Conservation (phyloP, 92 coral and sea anemone genomes). For the Virgularia gustaviana region DNA sequence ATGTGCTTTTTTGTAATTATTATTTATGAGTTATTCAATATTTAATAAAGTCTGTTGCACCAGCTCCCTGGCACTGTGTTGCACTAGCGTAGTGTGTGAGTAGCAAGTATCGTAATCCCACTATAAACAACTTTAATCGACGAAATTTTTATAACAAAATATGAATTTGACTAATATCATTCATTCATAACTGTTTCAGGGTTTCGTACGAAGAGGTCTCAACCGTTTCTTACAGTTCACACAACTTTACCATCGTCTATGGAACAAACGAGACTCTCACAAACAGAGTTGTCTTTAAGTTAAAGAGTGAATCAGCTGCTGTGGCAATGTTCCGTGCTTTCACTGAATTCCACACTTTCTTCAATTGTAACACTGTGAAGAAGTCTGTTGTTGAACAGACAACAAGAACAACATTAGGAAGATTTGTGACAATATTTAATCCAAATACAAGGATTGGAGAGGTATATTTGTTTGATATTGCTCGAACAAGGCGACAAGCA, state of each 20-base stretch:
- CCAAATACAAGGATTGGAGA: constrained; percentile 77
- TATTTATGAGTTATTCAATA: no score
- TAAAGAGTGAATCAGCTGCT: constrained; percentile 83
- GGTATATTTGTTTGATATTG: constrained; percentile 84
- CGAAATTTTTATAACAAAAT: no score
- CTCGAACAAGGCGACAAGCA: constrained; percentile 94
- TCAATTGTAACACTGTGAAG: constrained; percentile 90
- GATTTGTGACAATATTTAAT: constrained; percentile 65
- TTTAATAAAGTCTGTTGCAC: no score
- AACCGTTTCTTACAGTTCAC: constrained; percentile 93
- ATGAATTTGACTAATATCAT: no score
- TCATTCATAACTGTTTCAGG: constrained; percentile 45
- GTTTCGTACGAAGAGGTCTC: constrained; percentile 94
- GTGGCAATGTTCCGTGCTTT: constrained; percentile 90
- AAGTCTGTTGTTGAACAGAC: constrained; percentile 95
- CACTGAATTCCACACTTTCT: constrained; percentile 97
- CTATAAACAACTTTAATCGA: no score
- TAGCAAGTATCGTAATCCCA: no score
- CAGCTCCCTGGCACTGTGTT: no score
- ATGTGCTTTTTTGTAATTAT: no score
- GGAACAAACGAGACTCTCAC: constrained; percentile 74
- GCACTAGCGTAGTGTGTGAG: no score
- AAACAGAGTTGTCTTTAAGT: constrained; percentile 85
- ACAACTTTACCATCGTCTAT: constrained; percentile 87
- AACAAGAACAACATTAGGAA: constrained; percentile 84